phyloP scores from a whole-genome alignment of 2,888 invertebrate genomes.

The Aphrophora alni region DNA sequence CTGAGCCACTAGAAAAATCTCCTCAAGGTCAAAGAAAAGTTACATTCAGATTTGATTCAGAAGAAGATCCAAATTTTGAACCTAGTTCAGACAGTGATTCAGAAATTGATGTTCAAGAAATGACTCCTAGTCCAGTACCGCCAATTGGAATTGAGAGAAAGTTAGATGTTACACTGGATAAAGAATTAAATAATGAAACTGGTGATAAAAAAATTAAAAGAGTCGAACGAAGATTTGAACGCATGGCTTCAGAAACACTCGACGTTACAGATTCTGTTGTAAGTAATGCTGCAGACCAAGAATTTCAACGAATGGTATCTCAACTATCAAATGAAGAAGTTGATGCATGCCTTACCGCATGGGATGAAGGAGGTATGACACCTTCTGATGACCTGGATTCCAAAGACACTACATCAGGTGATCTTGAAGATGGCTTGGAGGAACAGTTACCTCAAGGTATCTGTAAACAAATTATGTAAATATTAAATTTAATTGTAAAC shows the following conservation, averaged over 20 bases:
- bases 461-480: background rate
- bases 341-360: slow-evolving; percentile 60
- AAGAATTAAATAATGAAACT: slow-evolving; percentile 33
- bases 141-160: background rate
- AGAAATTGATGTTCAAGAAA: slow-evolving; percentile 29
- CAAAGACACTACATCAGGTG: slow-evolving; percentile 43
- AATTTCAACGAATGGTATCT: slow-evolving; percentile 60
- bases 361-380: slow-evolving; percentile 55
- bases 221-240: slow-evolving; percentile 61
- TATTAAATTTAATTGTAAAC: background rate
- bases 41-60: slow-evolving; percentile 60
- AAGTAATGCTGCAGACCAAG: slow-evolving; percentile 54
- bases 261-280: slow-evolving; percentile 53
- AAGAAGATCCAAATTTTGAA: slow-evolving; percentile 50
- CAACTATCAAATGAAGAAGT: slow-evolving; percentile 62
- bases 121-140: slow-evolving; percentile 22
- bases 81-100: slow-evolving; percentile 28
- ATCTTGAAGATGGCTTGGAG: slow-evolving; percentile 38
- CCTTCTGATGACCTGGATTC: slow-evolving; percentile 47
- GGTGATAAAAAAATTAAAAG: slow-evolving; percentile 57
- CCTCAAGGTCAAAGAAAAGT: slow-evolving; percentile 55
- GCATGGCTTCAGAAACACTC: slow-evolving; percentile 61
- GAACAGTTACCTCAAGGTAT: slow-evolving; percentile 48
- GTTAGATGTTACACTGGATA: background rate
- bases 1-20: slow-evolving; percentile 47